phyloP scores from a whole-genome alignment of 2,888 invertebrate species.

The Dysmachus trigonus region DNA sequence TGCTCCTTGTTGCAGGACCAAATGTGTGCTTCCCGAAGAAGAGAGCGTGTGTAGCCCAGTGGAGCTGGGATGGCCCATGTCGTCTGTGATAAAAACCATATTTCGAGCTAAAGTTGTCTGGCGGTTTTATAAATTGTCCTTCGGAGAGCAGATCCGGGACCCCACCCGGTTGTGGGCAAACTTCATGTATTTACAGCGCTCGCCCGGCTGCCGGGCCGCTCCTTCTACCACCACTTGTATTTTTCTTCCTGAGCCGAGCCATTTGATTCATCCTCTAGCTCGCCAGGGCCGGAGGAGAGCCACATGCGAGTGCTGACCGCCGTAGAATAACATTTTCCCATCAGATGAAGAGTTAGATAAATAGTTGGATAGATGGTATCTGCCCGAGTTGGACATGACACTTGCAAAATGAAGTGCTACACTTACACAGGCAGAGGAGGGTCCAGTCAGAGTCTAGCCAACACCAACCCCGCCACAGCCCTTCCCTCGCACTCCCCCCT shows the following conservation, averaged over 20 bases:
- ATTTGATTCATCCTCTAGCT: background rate
- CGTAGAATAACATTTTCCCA: slow-evolving; percentile 37
- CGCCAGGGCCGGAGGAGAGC: background rate
- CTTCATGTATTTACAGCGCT: slow-evolving; percentile 22
- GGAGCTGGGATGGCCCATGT: background rate
- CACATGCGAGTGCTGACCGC: slow-evolving; percentile 36
- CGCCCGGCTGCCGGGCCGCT: background rate
- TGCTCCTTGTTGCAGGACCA: background rate
- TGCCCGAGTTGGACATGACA: slow-evolving; percentile 42
- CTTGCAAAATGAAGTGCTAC: slow-evolving; percentile 47
- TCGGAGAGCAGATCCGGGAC: slow-evolving; percentile 13
- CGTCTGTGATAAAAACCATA: slow-evolving; percentile 40
- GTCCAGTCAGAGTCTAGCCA: background rate
- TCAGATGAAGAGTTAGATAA: slow-evolving; percentile 44
- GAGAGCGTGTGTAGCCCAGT: too few species aligned
- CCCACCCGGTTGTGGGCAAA: background rate
- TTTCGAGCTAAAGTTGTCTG: slow-evolving; percentile 43
- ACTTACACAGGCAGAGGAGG: slow-evolving; percentile 29
- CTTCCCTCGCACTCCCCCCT: background rate
- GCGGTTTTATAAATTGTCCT: slow-evolving; percentile 45
- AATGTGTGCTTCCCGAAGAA: slow-evolving; percentile 12
- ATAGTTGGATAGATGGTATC: slow-evolving; percentile 46
- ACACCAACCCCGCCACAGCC: background rate
- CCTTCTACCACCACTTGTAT: background rate
- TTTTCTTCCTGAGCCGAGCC: slow-evolving; percentile 12